phyloP scores from a whole-genome alignment of 1,140 invertebrate genomes.

The Diuraphis noxia region DNA sequence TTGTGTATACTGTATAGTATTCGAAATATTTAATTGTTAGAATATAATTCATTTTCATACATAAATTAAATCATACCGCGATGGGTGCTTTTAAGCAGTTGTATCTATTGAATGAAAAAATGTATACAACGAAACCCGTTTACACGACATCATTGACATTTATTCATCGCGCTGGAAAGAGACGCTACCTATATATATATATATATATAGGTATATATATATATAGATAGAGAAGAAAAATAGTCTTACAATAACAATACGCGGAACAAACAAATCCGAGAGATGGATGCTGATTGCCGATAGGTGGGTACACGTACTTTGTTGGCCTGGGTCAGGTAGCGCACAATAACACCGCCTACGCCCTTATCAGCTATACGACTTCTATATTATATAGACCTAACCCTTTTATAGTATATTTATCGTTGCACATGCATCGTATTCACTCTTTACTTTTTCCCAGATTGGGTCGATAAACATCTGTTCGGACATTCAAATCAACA shows the following conservation, averaged over 20 bases:
- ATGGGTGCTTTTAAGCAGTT: background rate
- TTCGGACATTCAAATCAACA: slow-evolving; percentile 39
- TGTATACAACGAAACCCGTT: background rate
- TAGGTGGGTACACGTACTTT: background rate
- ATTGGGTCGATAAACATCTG: slow-evolving; percentile 42
- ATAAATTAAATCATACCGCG: too few relatives aligned
- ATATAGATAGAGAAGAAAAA: slow-evolving; percentile 23
- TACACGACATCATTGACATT: background rate
- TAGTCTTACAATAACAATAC: slow-evolving; percentile 27
- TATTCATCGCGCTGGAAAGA: background rate
- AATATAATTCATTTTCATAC: too few relatives aligned
- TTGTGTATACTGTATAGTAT: too few relatives aligned
- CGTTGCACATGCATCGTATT: background rate
- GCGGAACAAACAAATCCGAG: slow-evolving; percentile 10
- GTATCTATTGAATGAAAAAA: background rate
- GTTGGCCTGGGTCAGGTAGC: slow-evolving; percentile 40
- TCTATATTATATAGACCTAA: slow-evolving; percentile 37
- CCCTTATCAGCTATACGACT: slow-evolving; percentile 42
- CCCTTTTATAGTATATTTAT: slow-evolving; percentile 17
- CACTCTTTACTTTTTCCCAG: slow-evolving; percentile 13
- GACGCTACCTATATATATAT: background rate
- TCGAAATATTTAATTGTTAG: too few relatives aligned
- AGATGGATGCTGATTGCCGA: slow-evolving; percentile 29
- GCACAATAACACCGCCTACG: slow-evolving; percentile 37
- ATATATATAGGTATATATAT: too few relatives aligned